These are phyloP conservation scores for Mechanitis mazaeus DNA, from an alignment of 2,888 invertebrate species.

Conservation along the genomic window DNA sequence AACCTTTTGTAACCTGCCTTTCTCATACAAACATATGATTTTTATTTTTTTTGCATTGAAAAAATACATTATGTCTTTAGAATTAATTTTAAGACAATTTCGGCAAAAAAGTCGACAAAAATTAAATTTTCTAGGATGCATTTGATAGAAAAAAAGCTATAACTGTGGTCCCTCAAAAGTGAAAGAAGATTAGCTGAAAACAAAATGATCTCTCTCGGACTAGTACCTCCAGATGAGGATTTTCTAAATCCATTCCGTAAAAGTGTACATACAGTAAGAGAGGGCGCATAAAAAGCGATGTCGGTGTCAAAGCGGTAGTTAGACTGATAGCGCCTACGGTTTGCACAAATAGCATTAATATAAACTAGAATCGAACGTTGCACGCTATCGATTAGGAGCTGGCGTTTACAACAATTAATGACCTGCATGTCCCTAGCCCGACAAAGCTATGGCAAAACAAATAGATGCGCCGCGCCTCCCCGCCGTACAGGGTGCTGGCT, in stretches of 20 bases:
- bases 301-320: conserved; percentile 32
- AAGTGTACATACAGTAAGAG: conserved; percentile 18
- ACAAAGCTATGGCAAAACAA: conserved; percentile 77
- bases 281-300: conserved; percentile 27
- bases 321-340: conserved; percentile 40
- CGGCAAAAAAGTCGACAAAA: too few species aligned
- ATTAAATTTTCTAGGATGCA: too few species aligned
- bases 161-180: too few species aligned
- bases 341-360: conserved; percentile 75
- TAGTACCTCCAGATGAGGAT: not conserved
- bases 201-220: not conserved
- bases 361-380: conserved; percentile 75
- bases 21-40: too few species aligned
- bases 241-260: conserved; percentile 3
- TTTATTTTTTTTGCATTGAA: too few species aligned
- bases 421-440: conserved; percentile 74
- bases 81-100: too few species aligned
- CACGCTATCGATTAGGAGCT: conserved; percentile 74
- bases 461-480: conserved; percentile 70
- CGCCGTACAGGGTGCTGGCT: conserved; percentile 49
- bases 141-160: too few species aligned
- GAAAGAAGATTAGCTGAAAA: not conserved
- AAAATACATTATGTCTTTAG: too few species aligned
- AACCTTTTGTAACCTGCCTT: too few species aligned
- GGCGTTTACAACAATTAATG: conserved; percentile 77